Evolutionary conservation across 2,113 vertebrate species (phyloP), one percentile per base, ranked within the genome.

Genomic region (Elachura formosa): DNA sequence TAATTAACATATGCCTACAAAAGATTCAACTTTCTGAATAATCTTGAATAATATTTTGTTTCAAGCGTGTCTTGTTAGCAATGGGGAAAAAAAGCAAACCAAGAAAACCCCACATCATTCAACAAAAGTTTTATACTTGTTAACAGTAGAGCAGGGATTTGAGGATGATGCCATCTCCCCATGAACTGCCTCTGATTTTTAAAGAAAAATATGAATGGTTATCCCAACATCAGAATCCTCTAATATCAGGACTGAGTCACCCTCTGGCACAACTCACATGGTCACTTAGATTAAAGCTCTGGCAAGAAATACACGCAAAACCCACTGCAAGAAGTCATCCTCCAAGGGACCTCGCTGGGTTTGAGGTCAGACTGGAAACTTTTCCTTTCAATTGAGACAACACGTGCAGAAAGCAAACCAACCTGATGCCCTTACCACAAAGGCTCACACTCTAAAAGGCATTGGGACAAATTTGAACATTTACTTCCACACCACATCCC

Each of bases 361-460:
- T 52, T 33, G 48, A 33, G 58, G 29, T 55, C 41, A 63, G 33
- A 36, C 29, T 56, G 38, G 2, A 73, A 69, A 54, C 4, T 24
- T 81, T 40, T 6, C 72, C 40, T 45, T 49, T 55, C 72, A 14
- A 25, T 69, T 38, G 67, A 59, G 46, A 31, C 18, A 82, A 28
- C 46, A n/a, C 0, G 0, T 46, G 46, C 8, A 20, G 51, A 22
- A 62, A 51, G 68, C 26, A 55, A 85, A 49, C 3, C 9, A 4
- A 55, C 66, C 31, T 10, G n/a, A 12, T 16, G 41, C 13, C 26
- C 25, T 64, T 6, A 23, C 6, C 69, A 33, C 54, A 38, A 1
- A 41, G 41, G 29, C 12, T 19, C 59, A 23, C 17, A 51, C 33
- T 71, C 22, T 67, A 68, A 52, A 33, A 64, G 46, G 48, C 34